phyloP scores from a whole-genome alignment of 2,113 vertebrate genomes.

The Hyla sarda region DNA sequence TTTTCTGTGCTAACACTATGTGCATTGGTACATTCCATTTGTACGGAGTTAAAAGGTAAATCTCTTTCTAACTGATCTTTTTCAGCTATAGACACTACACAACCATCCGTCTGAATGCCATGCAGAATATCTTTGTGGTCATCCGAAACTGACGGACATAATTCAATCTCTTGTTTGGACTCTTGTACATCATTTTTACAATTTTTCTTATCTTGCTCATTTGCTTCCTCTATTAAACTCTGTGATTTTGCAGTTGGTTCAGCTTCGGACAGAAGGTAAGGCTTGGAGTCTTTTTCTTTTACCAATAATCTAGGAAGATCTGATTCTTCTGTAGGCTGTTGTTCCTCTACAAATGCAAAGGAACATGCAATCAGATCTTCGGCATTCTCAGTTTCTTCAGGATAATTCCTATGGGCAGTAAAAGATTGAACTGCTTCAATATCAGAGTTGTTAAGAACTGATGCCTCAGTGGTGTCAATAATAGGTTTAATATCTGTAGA shows the following conservation, averaged over 20 bases:
- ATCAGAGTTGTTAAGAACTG: not conserved
- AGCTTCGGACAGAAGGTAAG: not conserved
- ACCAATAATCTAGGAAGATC: not conserved
- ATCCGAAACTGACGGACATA: not conserved
- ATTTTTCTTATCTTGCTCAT: not conserved
- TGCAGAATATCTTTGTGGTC: not conserved
- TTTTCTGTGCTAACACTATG: conserved; percentile 8
- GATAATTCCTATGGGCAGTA: not conserved
- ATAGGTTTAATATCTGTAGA: not conserved
- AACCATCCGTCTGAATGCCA: not conserved
- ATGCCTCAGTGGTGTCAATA: not conserved
- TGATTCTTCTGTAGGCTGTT: not conserved
- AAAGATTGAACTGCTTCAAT: not conserved
- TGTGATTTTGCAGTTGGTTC: not conserved
- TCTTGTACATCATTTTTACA: not conserved
- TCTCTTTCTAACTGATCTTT: not conserved
- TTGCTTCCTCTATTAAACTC: not conserved
- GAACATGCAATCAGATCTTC: not conserved
- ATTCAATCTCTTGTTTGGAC: not conserved
- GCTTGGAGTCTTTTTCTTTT: not conserved
- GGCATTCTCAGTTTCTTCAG: not conserved
- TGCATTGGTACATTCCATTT: not conserved
- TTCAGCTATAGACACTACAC: not conserved
- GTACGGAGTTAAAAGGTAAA: not conserved
- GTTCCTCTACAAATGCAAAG: not conserved